These are phyloP conservation scores for Chalcis sispes DNA, from an alignment of 2,888 invertebrate genomes.

Conservation along the genomic window DNA sequence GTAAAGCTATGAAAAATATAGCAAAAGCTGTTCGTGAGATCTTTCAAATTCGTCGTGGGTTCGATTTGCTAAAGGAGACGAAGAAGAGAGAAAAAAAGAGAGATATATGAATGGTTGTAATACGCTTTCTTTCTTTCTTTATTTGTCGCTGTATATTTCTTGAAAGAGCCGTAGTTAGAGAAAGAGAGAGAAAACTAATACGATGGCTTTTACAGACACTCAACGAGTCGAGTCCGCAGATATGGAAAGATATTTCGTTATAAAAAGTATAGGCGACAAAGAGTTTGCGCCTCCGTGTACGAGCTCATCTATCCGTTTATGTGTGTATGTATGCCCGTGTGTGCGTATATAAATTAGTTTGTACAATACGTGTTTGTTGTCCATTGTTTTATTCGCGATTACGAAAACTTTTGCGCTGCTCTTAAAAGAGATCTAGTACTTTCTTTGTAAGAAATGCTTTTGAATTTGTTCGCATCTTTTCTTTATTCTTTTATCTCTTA, in stretches of 20 bases:
- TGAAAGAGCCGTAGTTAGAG: neutral
- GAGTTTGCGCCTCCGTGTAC: slow-evolving; percentile 8
- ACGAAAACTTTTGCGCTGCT: neutral
- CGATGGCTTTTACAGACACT: slow-evolving; percentile 46
- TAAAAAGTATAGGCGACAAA: slow-evolving; percentile 50
- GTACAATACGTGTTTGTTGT: neutral
- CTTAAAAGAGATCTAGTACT: slow-evolving; percentile 9
- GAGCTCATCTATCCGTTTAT: too few relatives aligned
- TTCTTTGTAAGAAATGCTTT: slow-evolving; percentile 16
- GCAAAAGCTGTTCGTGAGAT: too few relatives aligned
- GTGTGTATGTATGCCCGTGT: slow-evolving; percentile 1
- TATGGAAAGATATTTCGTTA: slow-evolving; percentile 52
- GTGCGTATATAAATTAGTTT: neutral
- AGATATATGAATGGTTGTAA: neutral
- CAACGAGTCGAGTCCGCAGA: slow-evolving; percentile 33
- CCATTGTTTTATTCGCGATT: neutral
- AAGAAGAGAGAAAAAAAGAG: neutral
- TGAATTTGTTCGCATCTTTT: neutral
- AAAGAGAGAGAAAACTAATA: slow-evolving; percentile 9
- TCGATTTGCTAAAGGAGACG: slow-evolving; percentile 25
- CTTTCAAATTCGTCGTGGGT: slow-evolving; percentile 16
- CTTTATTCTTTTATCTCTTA: neutral
- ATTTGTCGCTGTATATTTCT: neutral
- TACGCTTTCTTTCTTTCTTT: neutral
- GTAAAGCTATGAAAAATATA: too few relatives aligned